phyloP scores from a whole-genome alignment of 2,888 invertebrate species.

The Ctenicera cuprea region DNA sequence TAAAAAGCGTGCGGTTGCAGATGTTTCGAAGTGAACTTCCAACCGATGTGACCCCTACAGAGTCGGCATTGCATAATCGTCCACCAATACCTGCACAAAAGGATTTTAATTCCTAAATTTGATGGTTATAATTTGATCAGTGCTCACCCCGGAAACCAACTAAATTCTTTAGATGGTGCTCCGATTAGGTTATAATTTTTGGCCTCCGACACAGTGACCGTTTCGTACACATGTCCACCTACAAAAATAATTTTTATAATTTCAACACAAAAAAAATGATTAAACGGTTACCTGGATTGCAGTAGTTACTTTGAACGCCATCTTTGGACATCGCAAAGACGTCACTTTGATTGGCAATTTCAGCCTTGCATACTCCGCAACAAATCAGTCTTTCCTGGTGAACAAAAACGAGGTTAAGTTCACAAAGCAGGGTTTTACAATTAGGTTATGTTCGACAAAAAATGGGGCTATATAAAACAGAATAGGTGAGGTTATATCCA shows the following conservation, averaged over 20 bases:
- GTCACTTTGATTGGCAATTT: constrained; percentile 80
- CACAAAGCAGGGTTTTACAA: too few species aligned
- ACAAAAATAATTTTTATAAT: constrained; percentile 36
- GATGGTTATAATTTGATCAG: not conserved
- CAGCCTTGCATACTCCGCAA: constrained; percentile 76
- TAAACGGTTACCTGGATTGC: constrained; percentile 80
- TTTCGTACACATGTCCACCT: constrained; percentile 87
- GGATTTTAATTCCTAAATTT: not conserved
- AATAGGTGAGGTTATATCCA: too few species aligned
- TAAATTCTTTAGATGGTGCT: constrained; percentile 81
- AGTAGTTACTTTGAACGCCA: constrained; percentile 87
- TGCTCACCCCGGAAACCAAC: constrained; percentile 89
- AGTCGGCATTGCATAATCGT: constrained; percentile 82
- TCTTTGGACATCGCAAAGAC: constrained; percentile 89
- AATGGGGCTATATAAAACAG: too few species aligned
- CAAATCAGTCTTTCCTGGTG: constrained; percentile 74
- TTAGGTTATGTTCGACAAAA: too few species aligned
- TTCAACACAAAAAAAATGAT: too few species aligned
- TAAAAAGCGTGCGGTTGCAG: constrained; percentile 82
- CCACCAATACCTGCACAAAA: constrained; percentile 83
- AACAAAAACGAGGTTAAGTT: not conserved
- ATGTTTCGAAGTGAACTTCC: constrained; percentile 84
- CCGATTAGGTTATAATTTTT: constrained; percentile 73
- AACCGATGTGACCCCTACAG: constrained; percentile 85
- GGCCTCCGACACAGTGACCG: constrained; percentile 80